These are phyloP conservation scores for Ctenopoma kingsleyae DNA, from an alignment of 2,797 vertebrate genomes.

Conservation along the genomic window DNA sequence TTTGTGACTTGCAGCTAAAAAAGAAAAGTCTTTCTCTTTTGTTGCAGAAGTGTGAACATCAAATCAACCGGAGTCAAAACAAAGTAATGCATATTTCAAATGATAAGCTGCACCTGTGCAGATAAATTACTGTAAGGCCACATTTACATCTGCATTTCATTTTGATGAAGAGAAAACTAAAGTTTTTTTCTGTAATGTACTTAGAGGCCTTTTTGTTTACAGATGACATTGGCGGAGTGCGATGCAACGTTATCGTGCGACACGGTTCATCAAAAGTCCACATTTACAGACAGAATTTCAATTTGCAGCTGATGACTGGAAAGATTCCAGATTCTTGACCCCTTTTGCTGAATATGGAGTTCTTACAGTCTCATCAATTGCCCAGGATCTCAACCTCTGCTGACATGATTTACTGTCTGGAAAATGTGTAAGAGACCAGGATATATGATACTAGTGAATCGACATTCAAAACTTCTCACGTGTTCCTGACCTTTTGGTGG, in stretches of 20 bases:
- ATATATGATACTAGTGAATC: neutral
- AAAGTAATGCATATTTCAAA: constrained; percentile 25
- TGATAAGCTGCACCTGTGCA: constrained; percentile 3
- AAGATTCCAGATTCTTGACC: constrained; percentile 24
- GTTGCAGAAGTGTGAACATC: constrained; percentile 3
- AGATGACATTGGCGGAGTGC: neutral
- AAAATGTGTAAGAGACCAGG: constrained; percentile 16
- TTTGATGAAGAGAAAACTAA: no score
- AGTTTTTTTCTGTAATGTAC: neutral
- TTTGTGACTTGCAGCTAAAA: constrained; percentile 17
- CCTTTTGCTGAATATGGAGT: constrained; percentile 32
- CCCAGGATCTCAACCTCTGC: constrained; percentile 17
- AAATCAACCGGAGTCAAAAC: constrained; percentile 15
- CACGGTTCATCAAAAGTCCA: neutral
- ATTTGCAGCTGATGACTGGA: constrained; percentile 17
- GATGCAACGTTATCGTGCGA: neutral
- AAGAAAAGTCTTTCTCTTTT: constrained; percentile 6
- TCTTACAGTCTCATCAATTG: constrained; percentile 20
- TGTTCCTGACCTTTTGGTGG: neutral
- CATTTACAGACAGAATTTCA: constrained; percentile 1
- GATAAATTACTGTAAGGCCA: no score
- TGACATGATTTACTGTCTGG: constrained; percentile 7
- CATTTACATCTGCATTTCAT: neutral
- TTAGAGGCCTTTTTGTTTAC: neutral
- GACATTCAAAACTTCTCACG: neutral